phyloP scores from a whole-genome alignment of 2,888 invertebrate species.

The Glyphotaelius pellucidus region DNA sequence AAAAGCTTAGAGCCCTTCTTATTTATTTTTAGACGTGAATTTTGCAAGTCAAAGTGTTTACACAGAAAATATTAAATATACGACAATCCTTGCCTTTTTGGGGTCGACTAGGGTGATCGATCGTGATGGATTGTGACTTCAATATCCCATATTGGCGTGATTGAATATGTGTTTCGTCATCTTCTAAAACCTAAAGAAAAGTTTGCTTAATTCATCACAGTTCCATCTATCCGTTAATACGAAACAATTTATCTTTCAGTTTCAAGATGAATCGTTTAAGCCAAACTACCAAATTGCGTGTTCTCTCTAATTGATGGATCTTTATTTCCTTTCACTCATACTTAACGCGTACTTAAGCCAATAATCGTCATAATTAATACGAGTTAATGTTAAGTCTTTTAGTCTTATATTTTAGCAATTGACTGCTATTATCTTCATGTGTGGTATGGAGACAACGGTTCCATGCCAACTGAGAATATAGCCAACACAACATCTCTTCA shows the following conservation, averaged over 20 bases:
- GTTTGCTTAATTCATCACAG: too few species aligned
- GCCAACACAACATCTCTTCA: too few species aligned
- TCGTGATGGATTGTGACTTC: not conserved
- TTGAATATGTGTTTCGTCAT: not conserved
- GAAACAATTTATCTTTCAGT: not conserved
- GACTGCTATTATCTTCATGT: too few species aligned
- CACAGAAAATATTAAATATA: not conserved
- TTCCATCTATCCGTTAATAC: not conserved
- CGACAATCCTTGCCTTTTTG: not conserved
- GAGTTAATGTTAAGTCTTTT: too few species aligned
- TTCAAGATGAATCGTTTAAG: not conserved
- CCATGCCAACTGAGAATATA: too few species aligned
- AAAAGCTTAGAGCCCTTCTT: not conserved
- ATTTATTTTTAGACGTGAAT: not conserved
- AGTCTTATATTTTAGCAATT: too few species aligned
- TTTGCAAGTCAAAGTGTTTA: not conserved
- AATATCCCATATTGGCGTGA: not conserved
- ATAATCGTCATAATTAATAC: not conserved
- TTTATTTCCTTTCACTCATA: not conserved
- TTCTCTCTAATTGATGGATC: not conserved
- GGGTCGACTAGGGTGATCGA: not conserved
- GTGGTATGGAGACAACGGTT: too few species aligned
- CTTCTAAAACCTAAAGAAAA: not conserved
- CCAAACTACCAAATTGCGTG: not conserved
- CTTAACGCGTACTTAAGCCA: not conserved